Conservation (phyloP, 2,888 invertebrate species). For the Heliconius aoede region DNA sequence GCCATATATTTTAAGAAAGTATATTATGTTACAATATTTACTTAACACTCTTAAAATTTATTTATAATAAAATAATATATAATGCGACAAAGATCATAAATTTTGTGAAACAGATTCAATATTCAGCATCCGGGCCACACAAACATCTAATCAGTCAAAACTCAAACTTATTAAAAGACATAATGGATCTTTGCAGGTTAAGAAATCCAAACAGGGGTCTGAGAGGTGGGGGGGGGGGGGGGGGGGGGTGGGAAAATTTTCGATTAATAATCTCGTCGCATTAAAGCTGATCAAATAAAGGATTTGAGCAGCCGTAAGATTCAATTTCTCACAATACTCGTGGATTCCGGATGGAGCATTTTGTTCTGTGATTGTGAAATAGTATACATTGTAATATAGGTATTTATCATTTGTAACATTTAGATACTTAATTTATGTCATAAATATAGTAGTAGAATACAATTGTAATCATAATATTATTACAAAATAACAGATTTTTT, state of each 20-base stretch:
- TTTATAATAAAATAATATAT: background rate
- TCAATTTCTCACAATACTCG: conserved; percentile 78
- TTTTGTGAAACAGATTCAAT: conserved; percentile 31
- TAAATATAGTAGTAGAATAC: background rate
- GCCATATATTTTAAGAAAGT: background rate
- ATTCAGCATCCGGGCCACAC: conserved; percentile 21
- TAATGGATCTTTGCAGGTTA: conserved; percentile 49
- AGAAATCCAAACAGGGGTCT: conserved; percentile 60
- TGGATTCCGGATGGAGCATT: conserved; percentile 77
- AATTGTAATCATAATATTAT: too few relatives aligned
- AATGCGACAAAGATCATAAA: background rate
- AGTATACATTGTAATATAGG: conserved; percentile 48
- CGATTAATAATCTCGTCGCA: conserved; percentile 76
- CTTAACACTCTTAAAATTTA: too few relatives aligned
- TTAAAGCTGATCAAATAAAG: conserved; percentile 77
- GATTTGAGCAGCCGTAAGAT: conserved; percentile 77
- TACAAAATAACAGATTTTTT: too few relatives aligned
- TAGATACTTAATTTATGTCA: background rate
- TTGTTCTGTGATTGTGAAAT: conserved; percentile 64
- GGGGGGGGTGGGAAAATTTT: conserved; percentile 55
- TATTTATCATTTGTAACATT: background rate
- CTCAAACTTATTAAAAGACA: conserved; percentile 46
- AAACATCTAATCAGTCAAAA: conserved; percentile 44
- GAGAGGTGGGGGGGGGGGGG: too few relatives aligned
- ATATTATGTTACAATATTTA: background rate